Percentiles rank a stretch among this genome's conserved stretches.
Evolutionary conservation across 2,797 vertebrate genomes (phyloP).

Genomic region (Taeniopygia guttata): DNA sequence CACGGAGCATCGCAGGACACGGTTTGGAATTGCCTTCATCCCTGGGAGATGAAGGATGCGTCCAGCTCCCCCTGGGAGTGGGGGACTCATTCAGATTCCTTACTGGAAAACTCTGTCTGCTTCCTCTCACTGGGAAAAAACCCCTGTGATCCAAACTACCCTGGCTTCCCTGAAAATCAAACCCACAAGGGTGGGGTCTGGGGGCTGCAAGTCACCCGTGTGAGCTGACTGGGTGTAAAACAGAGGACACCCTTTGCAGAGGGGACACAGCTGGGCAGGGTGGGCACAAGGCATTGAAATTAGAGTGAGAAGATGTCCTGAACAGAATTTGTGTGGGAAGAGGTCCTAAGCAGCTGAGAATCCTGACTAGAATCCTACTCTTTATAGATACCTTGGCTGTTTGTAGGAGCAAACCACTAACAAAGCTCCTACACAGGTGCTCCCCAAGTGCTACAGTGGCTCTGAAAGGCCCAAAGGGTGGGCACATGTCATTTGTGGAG

Average conservation of each 20-base stretch:
- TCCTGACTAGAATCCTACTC: neutral
- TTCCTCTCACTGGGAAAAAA: neutral
- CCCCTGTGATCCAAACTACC: neutral
- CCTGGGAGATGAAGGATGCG: neutral
- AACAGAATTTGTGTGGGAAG: neutral
- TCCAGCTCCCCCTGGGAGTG: neutral
- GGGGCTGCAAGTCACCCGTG: neutral
- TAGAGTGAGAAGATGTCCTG: neutral
- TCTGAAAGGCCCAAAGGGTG: neutral
- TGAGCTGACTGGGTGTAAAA: neutral
- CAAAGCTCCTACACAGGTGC: fast-evolving
- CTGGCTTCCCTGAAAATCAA: neutral
- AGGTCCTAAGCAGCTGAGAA: neutral
- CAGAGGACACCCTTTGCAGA: neutral
- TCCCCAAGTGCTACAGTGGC: no score
- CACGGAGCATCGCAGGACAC: fast-evolving
- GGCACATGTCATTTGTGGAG: fast-evolving
- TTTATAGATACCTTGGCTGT: neutral
- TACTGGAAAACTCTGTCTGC: neutral
- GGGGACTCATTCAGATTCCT: neutral
- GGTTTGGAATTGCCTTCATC: neutral
- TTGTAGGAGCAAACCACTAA: neutral
- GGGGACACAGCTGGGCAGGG: neutral
- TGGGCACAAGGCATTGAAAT: neutral
- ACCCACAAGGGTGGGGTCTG: fast-evolving